Conservation (phyloP, 2,113 vertebrate genomes). For the Forbesichthys papilliferus region DNA sequence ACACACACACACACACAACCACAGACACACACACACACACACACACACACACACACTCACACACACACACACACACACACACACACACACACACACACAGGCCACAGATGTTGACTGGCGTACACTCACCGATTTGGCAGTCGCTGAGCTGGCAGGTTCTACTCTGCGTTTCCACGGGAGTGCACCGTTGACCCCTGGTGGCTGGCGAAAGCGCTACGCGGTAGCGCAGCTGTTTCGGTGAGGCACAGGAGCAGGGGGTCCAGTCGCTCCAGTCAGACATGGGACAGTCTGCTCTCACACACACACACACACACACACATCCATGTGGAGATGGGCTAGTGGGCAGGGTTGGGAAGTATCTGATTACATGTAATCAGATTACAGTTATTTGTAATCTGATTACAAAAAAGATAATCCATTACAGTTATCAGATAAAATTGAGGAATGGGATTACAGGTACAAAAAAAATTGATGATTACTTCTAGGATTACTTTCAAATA, state of each 20-base stretch:
- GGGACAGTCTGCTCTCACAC: constrained; percentile 63
- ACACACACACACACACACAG: constrained; percentile 17
- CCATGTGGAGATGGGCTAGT: neutral
- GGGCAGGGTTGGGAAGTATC: neutral
- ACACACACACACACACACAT: constrained; percentile 25
- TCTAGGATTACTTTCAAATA: too few species aligned
- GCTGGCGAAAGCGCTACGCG: constrained; percentile 68
- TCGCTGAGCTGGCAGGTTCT: constrained; percentile 64
- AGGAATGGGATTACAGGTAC: too few species aligned
- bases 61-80: constrained; percentile 18
- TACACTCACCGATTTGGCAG: constrained; percentile 42
- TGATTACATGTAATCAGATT: neutral
- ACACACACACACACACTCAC: constrained; percentile 10
- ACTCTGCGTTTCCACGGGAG: constrained; percentile 74
- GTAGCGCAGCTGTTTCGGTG: constrained; percentile 78
- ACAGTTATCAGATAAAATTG: too few species aligned
- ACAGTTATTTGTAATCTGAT: neutral
- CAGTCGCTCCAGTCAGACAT: constrained; percentile 82
- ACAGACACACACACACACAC: too few species aligned
- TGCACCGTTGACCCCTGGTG: constrained; percentile 74
- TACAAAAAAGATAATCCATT: too few species aligned
- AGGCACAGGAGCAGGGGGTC: constrained; percentile 77
- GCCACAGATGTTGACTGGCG: constrained; percentile 50
- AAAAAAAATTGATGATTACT: too few species aligned
- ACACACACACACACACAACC: too few species aligned